Evolutionary conservation across 2,797 vertebrate genomes (phyloP).

Genomic region (Mus caroli): DNA sequence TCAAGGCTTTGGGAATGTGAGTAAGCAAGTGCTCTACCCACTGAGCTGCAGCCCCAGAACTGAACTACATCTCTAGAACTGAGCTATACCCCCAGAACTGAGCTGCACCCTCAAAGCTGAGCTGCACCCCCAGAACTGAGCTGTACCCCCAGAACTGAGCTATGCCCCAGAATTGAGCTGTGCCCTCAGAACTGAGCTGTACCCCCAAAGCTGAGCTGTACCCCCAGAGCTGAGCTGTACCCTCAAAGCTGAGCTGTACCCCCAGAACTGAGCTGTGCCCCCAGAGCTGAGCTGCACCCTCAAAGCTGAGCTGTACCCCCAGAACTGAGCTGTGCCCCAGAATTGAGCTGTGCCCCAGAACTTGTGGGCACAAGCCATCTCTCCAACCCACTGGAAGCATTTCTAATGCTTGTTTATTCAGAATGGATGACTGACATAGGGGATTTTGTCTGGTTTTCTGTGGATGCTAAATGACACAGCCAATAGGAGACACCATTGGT

Average conservation of each 20-base stretch:
- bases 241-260: no score
- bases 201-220: background rate
- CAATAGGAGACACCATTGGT: background rate
- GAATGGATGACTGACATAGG: background rate
- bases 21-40: background rate
- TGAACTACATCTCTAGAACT: background rate
- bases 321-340: no score
- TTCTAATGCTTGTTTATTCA: background rate
- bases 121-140: no score
- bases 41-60: accelerated
- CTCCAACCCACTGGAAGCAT: background rate
- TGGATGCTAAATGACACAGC: background rate
- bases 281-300: no score
- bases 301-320: no score
- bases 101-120: no score
- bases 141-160: background rate
- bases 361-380: no score
- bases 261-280: no score
- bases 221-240: no score
- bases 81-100: background rate
- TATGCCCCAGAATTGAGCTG: accelerated
- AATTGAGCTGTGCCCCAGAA: no score
- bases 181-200: background rate
- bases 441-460: background rate
- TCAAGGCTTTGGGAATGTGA: no score